Evolutionary conservation across 2,888 invertebrate species (phyloP).

Genomic region (Ypsolopha scabrella): DNA sequence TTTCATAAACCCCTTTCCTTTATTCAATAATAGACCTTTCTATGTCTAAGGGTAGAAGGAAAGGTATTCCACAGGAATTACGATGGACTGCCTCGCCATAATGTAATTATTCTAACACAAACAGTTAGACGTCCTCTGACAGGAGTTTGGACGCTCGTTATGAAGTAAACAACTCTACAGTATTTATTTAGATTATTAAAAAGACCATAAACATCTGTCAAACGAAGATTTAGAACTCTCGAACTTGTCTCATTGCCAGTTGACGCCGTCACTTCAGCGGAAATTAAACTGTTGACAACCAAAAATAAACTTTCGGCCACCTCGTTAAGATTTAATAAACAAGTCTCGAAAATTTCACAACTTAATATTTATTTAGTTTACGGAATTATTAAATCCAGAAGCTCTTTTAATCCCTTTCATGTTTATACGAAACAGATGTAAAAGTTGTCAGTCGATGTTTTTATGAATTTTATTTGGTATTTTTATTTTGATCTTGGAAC

Average conservation of each 20-base stretch:
- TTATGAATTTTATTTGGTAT: not conserved
- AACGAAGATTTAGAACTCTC: constrained; percentile 34
- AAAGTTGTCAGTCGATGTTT: not conserved
- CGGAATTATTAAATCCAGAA: constrained; percentile 9
- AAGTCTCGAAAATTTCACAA: not conserved
- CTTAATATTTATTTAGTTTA: constrained; percentile 12
- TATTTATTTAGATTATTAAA: constrained; percentile 47
- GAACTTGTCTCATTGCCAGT: constrained; percentile 22
- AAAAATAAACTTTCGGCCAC: not conserved
- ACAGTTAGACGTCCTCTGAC: constrained; percentile 19
- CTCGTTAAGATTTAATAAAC: not conserved
- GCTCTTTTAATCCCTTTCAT: constrained; percentile 5
- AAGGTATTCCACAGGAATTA: constrained; percentile 5
- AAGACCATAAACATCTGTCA: constrained; percentile 45
- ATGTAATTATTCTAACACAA: constrained; percentile 31
- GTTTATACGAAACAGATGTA: constrained; percentile 1
- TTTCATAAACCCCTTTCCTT: constrained; percentile 35
- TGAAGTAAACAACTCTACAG: constrained; percentile 39
- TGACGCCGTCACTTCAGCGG: constrained; percentile 11
- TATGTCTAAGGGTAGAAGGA: constrained; percentile 8
- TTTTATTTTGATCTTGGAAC: constrained; percentile 2
- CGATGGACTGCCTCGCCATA: constrained; percentile 15
- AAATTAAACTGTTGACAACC: not conserved
- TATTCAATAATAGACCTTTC: constrained; percentile 28
- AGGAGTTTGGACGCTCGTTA: constrained; percentile 16